Conservation (phyloP, 2,113 vertebrate genomes). For the Setophaga kirtlandii region DNA sequence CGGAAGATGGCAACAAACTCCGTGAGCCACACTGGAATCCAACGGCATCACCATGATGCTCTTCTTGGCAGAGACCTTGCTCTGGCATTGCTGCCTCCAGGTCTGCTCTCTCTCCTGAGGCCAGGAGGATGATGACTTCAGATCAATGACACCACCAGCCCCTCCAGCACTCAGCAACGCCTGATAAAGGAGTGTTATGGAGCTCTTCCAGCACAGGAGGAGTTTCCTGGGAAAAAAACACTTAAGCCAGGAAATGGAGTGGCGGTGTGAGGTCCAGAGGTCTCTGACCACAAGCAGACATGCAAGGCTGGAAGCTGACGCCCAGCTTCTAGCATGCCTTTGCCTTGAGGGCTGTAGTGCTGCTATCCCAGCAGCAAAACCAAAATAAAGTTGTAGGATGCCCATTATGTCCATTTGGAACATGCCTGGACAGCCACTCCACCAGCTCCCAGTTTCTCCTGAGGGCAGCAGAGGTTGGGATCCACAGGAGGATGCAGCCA, state of each 20-base stretch:
- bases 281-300: neutral
- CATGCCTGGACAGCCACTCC: neutral
- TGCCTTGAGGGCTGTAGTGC: neutral
- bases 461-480: neutral
- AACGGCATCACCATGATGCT: accelerated
- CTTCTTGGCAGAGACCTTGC: neutral
- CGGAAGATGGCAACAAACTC: accelerated
- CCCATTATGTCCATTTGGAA: neutral
- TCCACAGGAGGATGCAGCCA: neutral
- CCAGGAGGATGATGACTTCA: neutral
- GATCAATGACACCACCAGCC: accelerated
- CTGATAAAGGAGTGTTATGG: accelerated
- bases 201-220: neutral
- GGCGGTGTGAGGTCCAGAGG: neutral
- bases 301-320: neutral
- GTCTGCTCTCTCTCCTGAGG: neutral
- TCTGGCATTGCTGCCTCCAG: neutral
- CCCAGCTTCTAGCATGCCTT: neutral
- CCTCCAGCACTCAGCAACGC: accelerated
- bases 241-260: neutral
- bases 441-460: neutral
- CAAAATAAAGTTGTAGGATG: neutral
- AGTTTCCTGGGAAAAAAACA: neutral
- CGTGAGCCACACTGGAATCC: accelerated
- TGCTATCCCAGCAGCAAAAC: neutral